Evolutionary conservation across 2,888 invertebrate genomes (phyloP), one percentile per base, ranked within the genome.

Genomic region (Trichacis sp.): DNA sequence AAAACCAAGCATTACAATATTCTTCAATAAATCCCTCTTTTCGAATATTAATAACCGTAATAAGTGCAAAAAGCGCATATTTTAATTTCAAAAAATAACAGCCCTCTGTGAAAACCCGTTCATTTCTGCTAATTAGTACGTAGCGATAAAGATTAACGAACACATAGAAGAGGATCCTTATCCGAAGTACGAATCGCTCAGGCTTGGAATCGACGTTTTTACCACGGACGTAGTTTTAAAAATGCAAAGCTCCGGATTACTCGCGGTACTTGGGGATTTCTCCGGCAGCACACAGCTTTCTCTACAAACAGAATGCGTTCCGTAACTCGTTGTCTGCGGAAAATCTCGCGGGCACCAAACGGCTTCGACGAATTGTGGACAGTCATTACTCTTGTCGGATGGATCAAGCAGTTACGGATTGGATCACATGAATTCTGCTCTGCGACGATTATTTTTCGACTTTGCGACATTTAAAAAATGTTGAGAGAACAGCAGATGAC

Each of bases 231-330:
- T 50, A 43, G 54, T 50, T 66, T 61, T 57, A 66, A 66, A 66
- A 66, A 66, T 66, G 65, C 61, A 66, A 66, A 66, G 54, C 65
- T 43, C 53, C 24, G 65, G 65, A 66, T 66, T 66, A 66, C 65
- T 29, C 42, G 54, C 57, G 54, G 33, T 54, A 57, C 55, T 52
- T 30, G 55, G 66, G 62, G 62, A 66, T 53, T 62, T 36, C 58
- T 46, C 20, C 40, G 51, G 38, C 54, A 61, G 56, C 57, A 60
- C 53, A 40, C 46, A 54, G 42, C 12, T 38, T 36, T 8, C 48
- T 46, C 61, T 49, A 53, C 54, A 52, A 45, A 46, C 59, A 38
- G 40, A 47, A 38, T 50, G 60, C 50, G 15, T 47, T 53, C 53
- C 65, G 64, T 51, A 40, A 15, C 58, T 52, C 64, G 66, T 51